Conservation (phyloP, 2,888 invertebrate genomes). For the Parthenolecanium corni region DNA sequence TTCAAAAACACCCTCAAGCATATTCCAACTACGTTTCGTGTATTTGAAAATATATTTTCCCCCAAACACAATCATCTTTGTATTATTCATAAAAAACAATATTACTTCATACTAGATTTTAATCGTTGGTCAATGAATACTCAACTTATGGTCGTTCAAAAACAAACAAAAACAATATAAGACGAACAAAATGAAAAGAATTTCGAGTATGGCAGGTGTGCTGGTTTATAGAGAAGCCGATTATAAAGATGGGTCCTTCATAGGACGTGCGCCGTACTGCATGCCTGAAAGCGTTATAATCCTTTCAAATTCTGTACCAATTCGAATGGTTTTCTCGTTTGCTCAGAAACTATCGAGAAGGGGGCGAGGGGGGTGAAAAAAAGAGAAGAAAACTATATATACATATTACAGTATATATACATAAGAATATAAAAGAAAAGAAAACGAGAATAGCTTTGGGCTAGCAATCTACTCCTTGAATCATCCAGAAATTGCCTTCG, state of each 20-base stretch:
- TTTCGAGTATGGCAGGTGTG: not conserved
- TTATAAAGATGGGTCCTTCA: slow-evolving; percentile 18
- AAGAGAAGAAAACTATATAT: not conserved
- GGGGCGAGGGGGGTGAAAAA: slow-evolving; percentile 1
- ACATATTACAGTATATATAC: not conserved
- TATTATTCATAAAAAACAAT: too few species aligned
- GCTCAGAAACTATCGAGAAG: slow-evolving; percentile 5
- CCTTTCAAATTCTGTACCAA: slow-evolving; percentile 24
- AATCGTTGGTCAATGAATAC: too few species aligned
- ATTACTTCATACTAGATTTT: too few species aligned
- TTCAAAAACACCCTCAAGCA: too few species aligned
- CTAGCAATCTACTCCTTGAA: slow-evolving; percentile 29
- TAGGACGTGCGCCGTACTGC: slow-evolving; percentile 23
- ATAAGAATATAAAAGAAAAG: slow-evolving; percentile 19
- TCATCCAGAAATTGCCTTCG: slow-evolving; percentile 24
- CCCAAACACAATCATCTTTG: too few species aligned
- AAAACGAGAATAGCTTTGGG: slow-evolving; percentile 21
- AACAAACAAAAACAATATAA: not conserved
- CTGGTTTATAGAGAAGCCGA: not conserved
- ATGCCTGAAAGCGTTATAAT: slow-evolving; percentile 26
- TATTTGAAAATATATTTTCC: too few species aligned
- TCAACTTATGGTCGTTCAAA: not conserved
- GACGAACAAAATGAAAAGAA: not conserved
- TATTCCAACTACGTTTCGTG: too few species aligned
- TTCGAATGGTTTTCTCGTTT: not conserved